Base-by-base conservation (phyloP, 2,797 vertebrate species). In the Catostomus latipinnis region DNA sequence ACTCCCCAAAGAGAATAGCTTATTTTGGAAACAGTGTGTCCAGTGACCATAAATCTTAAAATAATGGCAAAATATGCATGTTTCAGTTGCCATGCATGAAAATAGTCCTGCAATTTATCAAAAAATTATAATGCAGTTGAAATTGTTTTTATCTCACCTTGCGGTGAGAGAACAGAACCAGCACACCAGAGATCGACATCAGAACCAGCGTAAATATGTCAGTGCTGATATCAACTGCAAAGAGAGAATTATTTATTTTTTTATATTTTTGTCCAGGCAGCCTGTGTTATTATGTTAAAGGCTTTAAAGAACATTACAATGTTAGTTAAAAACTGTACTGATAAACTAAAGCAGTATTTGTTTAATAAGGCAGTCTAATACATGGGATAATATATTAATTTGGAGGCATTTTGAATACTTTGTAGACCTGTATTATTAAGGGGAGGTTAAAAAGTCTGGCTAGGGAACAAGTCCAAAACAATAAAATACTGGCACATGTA, bases 141-240 rank as follows among this genome's bases (percentile, higher is more conserved):
- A 50, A 46, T 18, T 3, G 10, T 58, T 5, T 67, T 18, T 14
- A 57, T 4, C 46, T 52, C 78, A 95, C 94, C 93, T 91, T 94
- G 71, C 92, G 18, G 69, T 93, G 90, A 0, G 93, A 93, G 0
- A 92, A 50, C 10, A 95, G 80, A 61, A 93, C 90, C 71, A 90
- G 89, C 85, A 92, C 48, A 73, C 93, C 93, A 85, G 94, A 93
- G 84, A 91, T 0, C 0, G 93, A 92, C 66, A 95, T 81, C 85
- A 92, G 67, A 68, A 77, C 0, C 78, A 95, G 89, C 86, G 94
- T 80, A 85, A 95, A 86, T 82, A 93, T 94, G 75, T 92, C 91
- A 86, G 92, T 92, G 82, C 87, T 6, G 62, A 92, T 78, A 70
- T 95, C 92, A n/a, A 91, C 94, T 95, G 62, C 5, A 76, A 62